phyloP scores from a whole-genome alignment of 2,888 invertebrate species.

The Oeneis ivallda region DNA sequence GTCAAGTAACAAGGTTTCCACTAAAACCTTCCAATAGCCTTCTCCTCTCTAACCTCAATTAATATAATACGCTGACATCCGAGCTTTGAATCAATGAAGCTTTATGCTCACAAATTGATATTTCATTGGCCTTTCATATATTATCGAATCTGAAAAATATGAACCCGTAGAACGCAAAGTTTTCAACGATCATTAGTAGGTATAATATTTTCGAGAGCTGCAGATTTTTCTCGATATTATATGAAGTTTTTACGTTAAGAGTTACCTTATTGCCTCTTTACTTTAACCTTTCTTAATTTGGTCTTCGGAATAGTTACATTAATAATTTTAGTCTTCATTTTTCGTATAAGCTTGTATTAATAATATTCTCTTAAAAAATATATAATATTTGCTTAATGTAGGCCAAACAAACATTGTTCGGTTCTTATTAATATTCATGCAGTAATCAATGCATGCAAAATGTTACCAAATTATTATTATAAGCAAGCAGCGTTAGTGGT shows the following conservation, averaged over 20 bases:
- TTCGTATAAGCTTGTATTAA: too few relatives aligned
- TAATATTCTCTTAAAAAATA: too few relatives aligned
- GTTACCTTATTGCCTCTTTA: not conserved
- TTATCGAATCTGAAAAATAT: not conserved
- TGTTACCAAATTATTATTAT: too few relatives aligned
- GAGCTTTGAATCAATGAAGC: not conserved
- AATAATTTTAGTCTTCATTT: too few relatives aligned
- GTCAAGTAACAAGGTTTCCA: not conserved
- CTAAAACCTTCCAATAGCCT: not conserved
- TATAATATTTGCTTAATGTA: too few relatives aligned
- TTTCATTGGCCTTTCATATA: not conserved
- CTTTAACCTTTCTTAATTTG: not conserved
- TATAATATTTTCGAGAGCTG: not conserved
- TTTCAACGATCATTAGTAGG: not conserved
- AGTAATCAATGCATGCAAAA: too few relatives aligned
- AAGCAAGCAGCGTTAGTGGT: too few relatives aligned
- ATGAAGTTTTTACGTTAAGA: not conserved
- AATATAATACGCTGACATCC: not conserved
- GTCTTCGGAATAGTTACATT: too few relatives aligned
- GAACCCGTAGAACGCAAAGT: not conserved
- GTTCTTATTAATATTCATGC: too few relatives aligned
- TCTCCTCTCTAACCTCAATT: not conserved
- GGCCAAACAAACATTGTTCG: too few relatives aligned
- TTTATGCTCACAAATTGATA: not conserved
- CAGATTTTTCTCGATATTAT: not conserved